These are phyloP conservation scores for Turdus rufiventris DNA, from an alignment of 2,113 vertebrate species.

Conservation along the genomic window DNA sequence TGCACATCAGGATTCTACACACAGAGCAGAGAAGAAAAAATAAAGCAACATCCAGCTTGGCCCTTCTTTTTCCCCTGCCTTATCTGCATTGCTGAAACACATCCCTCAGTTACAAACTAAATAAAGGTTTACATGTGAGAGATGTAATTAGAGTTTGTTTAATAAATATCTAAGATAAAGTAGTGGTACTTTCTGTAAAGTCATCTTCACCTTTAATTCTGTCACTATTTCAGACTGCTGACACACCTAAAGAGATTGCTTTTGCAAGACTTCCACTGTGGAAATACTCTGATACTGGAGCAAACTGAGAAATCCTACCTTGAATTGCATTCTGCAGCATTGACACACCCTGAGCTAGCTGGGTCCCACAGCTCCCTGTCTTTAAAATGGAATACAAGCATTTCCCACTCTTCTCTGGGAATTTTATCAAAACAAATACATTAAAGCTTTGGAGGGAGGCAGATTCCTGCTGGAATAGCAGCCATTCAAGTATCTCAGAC, in stretches of 20 bases:
- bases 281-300: neutral
- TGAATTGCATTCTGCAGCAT: neutral
- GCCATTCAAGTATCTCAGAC: neutral
- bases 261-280: neutral
- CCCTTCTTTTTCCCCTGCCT: neutral
- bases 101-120: neutral
- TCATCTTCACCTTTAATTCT: neutral
- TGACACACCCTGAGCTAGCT: neutral
- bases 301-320: neutral
- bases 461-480: slow-evolving; percentile 8
- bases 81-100: neutral
- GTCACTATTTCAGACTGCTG: neutral
- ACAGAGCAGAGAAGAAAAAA: neutral
- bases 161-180: neutral
- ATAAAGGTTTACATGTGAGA: neutral
- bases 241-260: neutral
- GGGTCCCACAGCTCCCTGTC: neutral
- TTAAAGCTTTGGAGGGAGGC: neutral
- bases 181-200: neutral
- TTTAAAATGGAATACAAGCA: neutral
- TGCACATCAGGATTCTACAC: neutral
- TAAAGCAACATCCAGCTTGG: neutral
- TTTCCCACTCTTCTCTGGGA: neutral
- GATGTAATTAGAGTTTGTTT: neutral
- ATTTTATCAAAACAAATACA: neutral